Conservation (phyloP, 2,888 invertebrate species). For the Plebejus anna region DNA sequence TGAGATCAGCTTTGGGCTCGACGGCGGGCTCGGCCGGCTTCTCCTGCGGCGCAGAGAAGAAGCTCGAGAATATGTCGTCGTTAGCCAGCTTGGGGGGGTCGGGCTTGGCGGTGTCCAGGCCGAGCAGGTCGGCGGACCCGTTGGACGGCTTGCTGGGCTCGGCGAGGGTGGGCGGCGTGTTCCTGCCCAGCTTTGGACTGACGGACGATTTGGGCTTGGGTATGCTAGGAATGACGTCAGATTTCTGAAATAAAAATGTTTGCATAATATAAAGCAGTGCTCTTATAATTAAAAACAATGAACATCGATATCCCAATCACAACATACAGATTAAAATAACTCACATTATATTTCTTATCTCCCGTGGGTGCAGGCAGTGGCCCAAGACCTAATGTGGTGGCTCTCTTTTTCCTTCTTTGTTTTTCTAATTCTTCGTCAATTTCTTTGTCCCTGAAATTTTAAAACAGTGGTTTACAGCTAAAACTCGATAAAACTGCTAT, state of each 20-base stretch:
- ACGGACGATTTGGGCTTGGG: slow-evolving; percentile 78
- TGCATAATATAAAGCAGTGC: neutral
- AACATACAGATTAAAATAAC: neutral
- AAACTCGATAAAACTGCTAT: neutral
- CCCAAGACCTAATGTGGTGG: slow-evolving; percentile 72
- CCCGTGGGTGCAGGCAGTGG: slow-evolving; percentile 61
- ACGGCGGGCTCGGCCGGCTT: slow-evolving; percentile 57
- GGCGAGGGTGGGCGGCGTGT: slow-evolving; percentile 68
- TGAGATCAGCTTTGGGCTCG: slow-evolving; percentile 72
- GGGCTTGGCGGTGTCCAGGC: slow-evolving; percentile 60
- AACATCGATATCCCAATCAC: too few relatives aligned
- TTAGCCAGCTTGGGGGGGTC: slow-evolving; percentile 53
- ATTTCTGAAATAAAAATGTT: slow-evolving; percentile 57
- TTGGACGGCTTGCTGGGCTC: slow-evolving; percentile 60
- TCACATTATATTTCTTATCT: slow-evolving; percentile 72
- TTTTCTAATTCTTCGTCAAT: slow-evolving; percentile 92
- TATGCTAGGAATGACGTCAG: slow-evolving; percentile 74
- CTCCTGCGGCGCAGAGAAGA: slow-evolving; percentile 83
- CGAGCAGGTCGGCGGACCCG: slow-evolving; percentile 68
- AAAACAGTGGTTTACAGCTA: neutral
- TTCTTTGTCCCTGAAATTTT: slow-evolving; percentile 87
- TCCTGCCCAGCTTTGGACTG: slow-evolving; percentile 75
- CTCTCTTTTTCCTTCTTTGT: slow-evolving; percentile 91
- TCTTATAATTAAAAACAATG: neutral
- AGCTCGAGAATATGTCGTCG: slow-evolving; percentile 87